Evolutionary conservation across 30 jellyfish, hydroid and myxozoan species (phyloP), one percentile per base, ranked within the genome.

Genomic region (Aurelia aurita): DNA sequence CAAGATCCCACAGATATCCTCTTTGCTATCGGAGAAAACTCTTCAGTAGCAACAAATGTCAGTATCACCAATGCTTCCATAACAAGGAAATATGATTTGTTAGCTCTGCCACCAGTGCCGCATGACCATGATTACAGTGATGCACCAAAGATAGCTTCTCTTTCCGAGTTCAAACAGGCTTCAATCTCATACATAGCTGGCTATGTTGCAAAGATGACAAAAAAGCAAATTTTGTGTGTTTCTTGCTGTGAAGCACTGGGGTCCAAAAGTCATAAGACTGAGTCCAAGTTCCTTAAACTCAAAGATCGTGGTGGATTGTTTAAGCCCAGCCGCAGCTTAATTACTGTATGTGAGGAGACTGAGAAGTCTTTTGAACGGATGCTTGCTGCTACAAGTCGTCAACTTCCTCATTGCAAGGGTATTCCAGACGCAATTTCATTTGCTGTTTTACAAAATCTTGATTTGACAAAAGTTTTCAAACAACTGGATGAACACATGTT

Each of bases 301-400:
- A 87, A 87, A 87, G 88, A 79, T 59, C 31, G 94, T 59, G 96
- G 96, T 26, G 93, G 96, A 15, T 45, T 87, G 29, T 10, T 79
- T 28, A 77, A 86, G 71, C 91, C 96, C 61, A 49, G 82, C 13
- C 39, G 46, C 23, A 79, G 95, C 72, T 95, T 88, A 5, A 34
- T 79, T 16, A 57, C 15, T 13, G 84, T 88, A 14, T 88, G 97
- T 61, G 68, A 81, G 47, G 95, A 69, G 54, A 71, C 89, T 19
- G 95, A 88, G 62, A 60, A 22, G 39, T 19, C 86, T 31, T 68
- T 88, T 70, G 77, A 80, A 62, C 46, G 85, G 51, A 57, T 88
- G 95, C 77, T 80, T 14, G 67, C 81, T 4, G 19, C 72, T 22
- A 80, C 90, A 13, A 13, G 69, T n/a, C 95, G 97, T 15, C 35